A percentile compares a stretch with the other conserved stretches of the same genome.
Evolutionary conservation across 2,113 vertebrate species (phyloP).

Genomic region (Numenius arquata): DNA sequence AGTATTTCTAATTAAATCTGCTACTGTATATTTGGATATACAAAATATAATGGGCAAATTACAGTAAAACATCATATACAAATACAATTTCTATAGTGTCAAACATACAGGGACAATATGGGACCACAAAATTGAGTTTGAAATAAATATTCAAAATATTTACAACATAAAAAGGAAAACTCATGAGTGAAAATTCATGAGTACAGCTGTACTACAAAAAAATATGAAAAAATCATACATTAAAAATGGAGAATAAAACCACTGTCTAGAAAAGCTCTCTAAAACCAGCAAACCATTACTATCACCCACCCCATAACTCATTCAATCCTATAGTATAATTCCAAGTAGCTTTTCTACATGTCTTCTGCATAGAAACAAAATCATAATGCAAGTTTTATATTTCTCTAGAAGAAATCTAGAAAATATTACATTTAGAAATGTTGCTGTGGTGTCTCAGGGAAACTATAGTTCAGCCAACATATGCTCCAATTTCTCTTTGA

Average conservation of each 20-base stretch:
- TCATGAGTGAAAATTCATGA: background rate
- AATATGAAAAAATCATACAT: background rate
- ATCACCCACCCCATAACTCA: background rate
- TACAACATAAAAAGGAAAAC: background rate
- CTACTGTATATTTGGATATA: background rate
- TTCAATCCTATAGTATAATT: background rate
- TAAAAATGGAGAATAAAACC: background rate
- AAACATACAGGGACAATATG: background rate
- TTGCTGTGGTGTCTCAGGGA: background rate
- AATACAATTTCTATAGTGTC: background rate
- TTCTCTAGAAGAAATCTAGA: background rate
- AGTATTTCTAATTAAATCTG: background rate
- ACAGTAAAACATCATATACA: background rate
- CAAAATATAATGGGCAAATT: background rate
- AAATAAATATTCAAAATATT: conserved; percentile 1
- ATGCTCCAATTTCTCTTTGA: background rate
- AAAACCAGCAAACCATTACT: background rate
- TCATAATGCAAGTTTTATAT: background rate
- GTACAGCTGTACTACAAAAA: background rate
- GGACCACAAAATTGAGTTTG: background rate
- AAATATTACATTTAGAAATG: background rate
- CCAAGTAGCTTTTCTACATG: background rate
- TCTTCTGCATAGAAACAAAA: background rate
- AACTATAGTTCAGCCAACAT: background rate
- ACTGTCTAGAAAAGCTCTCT: background rate